phyloP scores from a whole-genome alignment of 2,888 invertebrate species.

The Mimumesa dahlbomi region DNA sequence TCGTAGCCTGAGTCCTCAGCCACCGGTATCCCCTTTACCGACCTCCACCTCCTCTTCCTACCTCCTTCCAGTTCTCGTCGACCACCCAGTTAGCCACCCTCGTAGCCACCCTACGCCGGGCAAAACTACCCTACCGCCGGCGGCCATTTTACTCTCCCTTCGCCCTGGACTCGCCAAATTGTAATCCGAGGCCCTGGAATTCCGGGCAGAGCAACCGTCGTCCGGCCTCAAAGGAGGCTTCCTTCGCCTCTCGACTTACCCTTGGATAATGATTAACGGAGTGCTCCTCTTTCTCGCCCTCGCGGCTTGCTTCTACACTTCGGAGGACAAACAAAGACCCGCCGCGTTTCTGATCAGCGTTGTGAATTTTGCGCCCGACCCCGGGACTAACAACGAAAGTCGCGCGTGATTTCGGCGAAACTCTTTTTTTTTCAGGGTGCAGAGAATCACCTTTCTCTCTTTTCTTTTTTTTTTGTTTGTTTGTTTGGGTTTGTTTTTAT shows the following conservation, averaged over 20 bases:
- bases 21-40: constrained; percentile 57
- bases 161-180: constrained; percentile 76
- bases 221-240: constrained; percentile 73
- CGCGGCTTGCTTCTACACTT: constrained; percentile 30
- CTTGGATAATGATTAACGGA: constrained; percentile 69
- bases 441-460: too few relatives aligned
- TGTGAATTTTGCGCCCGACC: background rate
- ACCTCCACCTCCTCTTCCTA: constrained; percentile 57
- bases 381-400: background rate
- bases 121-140: constrained; percentile 79
- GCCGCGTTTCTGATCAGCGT: constrained; percentile 29
- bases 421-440: background rate
- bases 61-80: constrained; percentile 62
- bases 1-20: constrained; percentile 60
- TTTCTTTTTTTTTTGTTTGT: too few relatives aligned
- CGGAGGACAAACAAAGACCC: constrained; percentile 58
- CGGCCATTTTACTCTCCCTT: constrained; percentile 80
- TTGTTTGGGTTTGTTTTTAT: too few relatives aligned
- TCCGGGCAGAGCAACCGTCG: constrained; percentile 69
- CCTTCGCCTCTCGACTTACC: constrained; percentile 69
- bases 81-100: constrained; percentile 76
- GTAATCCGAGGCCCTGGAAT: constrained; percentile 77
- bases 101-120: constrained; percentile 69
- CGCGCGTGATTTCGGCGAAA: too few relatives aligned
- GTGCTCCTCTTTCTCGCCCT: constrained; percentile 65